phyloP scores from a whole-genome alignment of 1,140 invertebrate genomes.

The Brachystomella parvula region DNA sequence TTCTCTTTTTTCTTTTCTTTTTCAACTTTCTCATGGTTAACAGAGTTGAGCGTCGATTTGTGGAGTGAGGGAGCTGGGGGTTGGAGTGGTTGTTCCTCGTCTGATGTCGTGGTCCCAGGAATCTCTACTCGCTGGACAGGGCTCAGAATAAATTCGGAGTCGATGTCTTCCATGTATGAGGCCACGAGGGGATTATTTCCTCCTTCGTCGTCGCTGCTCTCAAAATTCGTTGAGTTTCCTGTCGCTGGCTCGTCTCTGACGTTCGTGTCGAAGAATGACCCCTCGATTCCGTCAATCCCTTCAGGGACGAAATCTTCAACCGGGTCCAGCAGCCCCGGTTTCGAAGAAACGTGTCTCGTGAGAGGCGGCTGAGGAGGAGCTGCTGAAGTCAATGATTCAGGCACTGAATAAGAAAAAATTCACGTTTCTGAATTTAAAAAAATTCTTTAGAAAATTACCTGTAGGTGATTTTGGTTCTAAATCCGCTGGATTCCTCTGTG shows the following conservation, averaged over 20 bases:
- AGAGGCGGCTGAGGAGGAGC: not conserved
- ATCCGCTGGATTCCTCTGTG: not conserved
- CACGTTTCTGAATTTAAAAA: not conserved
- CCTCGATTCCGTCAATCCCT: constrained; percentile 61
- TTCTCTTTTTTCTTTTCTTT: no score
- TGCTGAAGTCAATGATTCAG: not conserved
- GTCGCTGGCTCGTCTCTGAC: constrained; percentile 17
- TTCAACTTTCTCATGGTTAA: not conserved
- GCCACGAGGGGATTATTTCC: constrained; percentile 74
- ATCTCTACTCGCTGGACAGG: not conserved
- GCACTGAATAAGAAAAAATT: not conserved
- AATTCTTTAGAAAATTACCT: not conserved
- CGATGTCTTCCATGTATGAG: constrained; percentile 73
- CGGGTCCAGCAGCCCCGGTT: constrained; percentile 41
- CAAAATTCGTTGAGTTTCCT: constrained; percentile 39
- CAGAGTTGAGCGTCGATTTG: not conserved
- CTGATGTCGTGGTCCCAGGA: not conserved
- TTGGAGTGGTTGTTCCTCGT: not conserved
- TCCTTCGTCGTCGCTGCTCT: constrained; percentile 61
- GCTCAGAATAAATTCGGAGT: not conserved
- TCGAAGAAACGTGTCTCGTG: not conserved
- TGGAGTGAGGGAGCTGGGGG: not conserved
- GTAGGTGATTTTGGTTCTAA: not conserved
- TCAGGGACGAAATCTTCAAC: constrained; percentile 83
- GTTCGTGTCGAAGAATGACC: constrained; percentile 65